These are phyloP conservation scores for Pterostichus madidus DNA, from an alignment of 2,888 invertebrate species.

Conservation along the genomic window DNA sequence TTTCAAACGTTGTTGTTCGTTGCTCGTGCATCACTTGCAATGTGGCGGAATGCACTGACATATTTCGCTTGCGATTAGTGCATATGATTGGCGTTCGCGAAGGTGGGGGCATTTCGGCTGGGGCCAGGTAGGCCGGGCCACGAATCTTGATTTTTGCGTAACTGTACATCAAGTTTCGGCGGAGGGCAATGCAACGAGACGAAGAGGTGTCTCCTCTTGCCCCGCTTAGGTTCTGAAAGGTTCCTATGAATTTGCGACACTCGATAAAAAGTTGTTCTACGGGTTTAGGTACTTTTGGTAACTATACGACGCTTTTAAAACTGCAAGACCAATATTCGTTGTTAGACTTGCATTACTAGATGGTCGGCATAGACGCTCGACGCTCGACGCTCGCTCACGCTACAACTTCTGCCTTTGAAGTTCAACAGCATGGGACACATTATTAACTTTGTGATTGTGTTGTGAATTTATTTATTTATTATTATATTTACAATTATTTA, in stretches of 20 bases:
- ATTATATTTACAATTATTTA: too few relatives aligned
- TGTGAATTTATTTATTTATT: too few relatives aligned
- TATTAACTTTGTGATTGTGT: too few relatives aligned
- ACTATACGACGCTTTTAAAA: constrained; percentile 75
- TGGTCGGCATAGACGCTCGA: constrained; percentile 60
- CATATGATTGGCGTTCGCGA: neutral
- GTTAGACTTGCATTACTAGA: constrained; percentile 77
- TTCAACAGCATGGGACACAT: too few relatives aligned
- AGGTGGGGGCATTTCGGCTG: neutral
- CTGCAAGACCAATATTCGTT: constrained; percentile 73
- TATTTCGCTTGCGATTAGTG: too few relatives aligned
- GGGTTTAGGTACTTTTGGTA: constrained; percentile 80
- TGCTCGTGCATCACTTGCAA: too few relatives aligned
- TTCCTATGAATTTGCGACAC: constrained; percentile 82
- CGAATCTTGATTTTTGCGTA: constrained; percentile 75
- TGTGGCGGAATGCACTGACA: too few relatives aligned
- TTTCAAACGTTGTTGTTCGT: too few relatives aligned
- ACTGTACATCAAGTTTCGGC: constrained; percentile 73
- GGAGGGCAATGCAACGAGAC: constrained; percentile 56
- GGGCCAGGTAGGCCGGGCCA: constrained; percentile 66
- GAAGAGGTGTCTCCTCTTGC: neutral
- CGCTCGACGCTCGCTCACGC: neutral
- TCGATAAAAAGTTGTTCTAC: constrained; percentile 83
- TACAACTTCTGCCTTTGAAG: neutral
- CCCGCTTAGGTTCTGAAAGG: constrained; percentile 72